These are phyloP conservation scores for Penaeus indicus DNA, from an alignment of 1,140 invertebrate species.

Conservation along the genomic window DNA sequence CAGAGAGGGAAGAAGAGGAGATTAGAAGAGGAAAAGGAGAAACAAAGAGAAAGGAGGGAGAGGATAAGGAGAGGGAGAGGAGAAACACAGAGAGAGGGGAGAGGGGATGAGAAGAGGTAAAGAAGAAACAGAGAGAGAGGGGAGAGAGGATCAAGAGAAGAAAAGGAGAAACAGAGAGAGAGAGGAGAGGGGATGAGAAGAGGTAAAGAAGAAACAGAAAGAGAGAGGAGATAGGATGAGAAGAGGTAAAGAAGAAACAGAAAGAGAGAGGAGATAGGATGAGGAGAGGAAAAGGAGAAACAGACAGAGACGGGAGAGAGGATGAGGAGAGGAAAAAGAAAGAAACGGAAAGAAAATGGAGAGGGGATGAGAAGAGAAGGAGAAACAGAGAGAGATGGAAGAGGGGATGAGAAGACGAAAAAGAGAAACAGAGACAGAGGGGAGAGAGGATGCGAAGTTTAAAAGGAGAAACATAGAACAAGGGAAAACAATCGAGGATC, in stretches of 20 bases:
- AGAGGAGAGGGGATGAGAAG: background rate
- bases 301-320: too few relatives aligned
- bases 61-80: background rate
- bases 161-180: background rate
- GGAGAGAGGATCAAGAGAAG: background rate
- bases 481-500: too few relatives aligned
- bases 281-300: too few relatives aligned
- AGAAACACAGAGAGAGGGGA: too few relatives aligned
- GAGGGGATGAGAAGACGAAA: background rate
- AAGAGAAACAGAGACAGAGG: background rate
- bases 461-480: too few relatives aligned
- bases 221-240: too few relatives aligned
- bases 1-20: background rate
- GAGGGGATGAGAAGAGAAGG: background rate
- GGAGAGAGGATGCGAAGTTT: background rate
- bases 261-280: too few relatives aligned
- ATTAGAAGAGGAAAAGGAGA: background rate
- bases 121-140: too few relatives aligned
- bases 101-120: too few relatives aligned
- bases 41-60: too few relatives aligned
- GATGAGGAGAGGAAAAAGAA: background rate
- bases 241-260: too few relatives aligned
- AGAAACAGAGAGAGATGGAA: constrained; percentile 5
- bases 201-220: background rate
- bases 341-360: background rate